Evolutionary conservation across 1,140 invertebrate species (phyloP).

Genomic region (Dreissena polymorpha): DNA sequence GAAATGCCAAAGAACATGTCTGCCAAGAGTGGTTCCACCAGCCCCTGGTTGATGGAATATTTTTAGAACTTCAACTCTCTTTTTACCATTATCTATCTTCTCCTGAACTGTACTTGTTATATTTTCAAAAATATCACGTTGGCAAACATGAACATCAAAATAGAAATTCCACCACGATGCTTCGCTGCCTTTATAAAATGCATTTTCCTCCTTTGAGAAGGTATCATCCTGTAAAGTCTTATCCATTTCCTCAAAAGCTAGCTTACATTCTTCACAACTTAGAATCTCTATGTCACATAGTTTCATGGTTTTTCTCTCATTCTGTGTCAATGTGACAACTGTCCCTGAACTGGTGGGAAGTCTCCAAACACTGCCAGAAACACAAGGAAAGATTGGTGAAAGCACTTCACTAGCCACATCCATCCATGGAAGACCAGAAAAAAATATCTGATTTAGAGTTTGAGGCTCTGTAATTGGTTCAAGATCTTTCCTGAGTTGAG

Average conservation of each 20-base stretch:
- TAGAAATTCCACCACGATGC: conserved; percentile 41
- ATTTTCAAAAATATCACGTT: conserved; percentile 6
- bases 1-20: conserved; percentile 29
- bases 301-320: conserved; percentile 3
- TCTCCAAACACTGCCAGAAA: background rate
- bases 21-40: conserved; percentile 29
- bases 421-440: conserved; percentile 1
- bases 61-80: background rate
- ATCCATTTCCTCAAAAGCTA: background rate
- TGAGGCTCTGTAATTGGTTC: background rate
- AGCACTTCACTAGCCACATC: conserved; percentile 18
- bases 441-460: background rate
- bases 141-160: conserved; percentile 11
- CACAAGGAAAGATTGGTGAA: background rate
- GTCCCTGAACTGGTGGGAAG: conserved; percentile 12
- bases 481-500: conserved; percentile 12
- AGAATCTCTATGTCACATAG: conserved; percentile 21
- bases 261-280: conserved; percentile 26
- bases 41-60: conserved; percentile 32
- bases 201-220: background rate
- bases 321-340: conserved; percentile 15
- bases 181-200: conserved; percentile 14
- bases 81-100: background rate
- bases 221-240: background rate
- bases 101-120: conserved; percentile 14